Evolutionary conservation across 30 jellyfish, hydroid and myxozoan species (phyloP).

Genomic region (Cassiopea xamachana): DNA sequence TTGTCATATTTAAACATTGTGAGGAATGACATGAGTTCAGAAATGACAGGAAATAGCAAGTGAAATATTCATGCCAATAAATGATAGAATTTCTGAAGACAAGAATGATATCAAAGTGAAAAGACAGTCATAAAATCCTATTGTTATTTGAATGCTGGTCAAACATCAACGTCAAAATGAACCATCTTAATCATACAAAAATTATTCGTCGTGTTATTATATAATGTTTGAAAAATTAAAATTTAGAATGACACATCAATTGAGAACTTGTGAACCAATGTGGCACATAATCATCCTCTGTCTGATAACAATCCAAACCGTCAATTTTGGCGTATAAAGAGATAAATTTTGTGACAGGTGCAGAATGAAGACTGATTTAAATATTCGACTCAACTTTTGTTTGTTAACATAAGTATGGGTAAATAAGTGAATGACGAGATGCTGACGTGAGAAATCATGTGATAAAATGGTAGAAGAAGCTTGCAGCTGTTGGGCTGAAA

Average conservation of each 20-base stretch:
- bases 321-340: background rate
- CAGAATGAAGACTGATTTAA: no score
- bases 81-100: background rate
- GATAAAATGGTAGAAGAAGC: no score
- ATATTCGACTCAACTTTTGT: no score
- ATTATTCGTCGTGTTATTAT: background rate
- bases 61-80: background rate
- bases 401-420: no score
- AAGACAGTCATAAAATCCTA: background rate
- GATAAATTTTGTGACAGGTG: no score
- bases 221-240: background rate
- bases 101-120: background rate
- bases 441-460: no score
- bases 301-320: background rate
- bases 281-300: background rate
- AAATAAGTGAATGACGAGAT: no score
- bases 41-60: background rate
- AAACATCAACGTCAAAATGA: background rate
- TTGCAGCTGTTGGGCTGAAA: no score
- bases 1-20: background rate
- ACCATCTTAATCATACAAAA: background rate
- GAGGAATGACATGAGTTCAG: background rate
- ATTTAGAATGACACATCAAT: background rate
- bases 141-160: background rate
- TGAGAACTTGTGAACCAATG: background rate